phyloP scores from a whole-genome alignment of 2,113 vertebrate species.

The Spea multiplicata region DNA sequence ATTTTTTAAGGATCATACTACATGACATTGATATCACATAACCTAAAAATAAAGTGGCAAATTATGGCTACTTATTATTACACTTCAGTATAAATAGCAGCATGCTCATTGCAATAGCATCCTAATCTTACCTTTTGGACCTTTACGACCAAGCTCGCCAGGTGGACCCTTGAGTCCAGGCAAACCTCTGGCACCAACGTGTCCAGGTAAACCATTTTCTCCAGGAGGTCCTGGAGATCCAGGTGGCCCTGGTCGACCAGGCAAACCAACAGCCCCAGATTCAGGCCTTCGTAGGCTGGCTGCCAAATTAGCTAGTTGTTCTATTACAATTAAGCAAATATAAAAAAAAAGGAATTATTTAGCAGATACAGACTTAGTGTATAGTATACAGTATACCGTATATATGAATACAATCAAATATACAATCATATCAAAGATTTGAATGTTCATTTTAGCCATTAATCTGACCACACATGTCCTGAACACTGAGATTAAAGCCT shows the following conservation, averaged over 20 bases:
- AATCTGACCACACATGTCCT: too few species aligned
- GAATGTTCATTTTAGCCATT: too few species aligned
- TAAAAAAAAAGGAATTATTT: background rate
- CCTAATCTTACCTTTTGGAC: conserved; percentile 83
- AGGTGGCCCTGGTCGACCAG: conserved; percentile 85
- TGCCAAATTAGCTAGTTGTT: conserved; percentile 91
- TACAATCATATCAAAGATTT: too few species aligned
- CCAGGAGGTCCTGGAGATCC: conserved; percentile 81
- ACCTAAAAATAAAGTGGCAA: background rate
- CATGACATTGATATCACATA: too few species aligned
- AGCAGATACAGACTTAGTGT: too few species aligned
- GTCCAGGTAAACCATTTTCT: conserved; percentile 90
- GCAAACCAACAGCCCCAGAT: conserved; percentile 83
- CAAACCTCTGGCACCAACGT: conserved; percentile 84
- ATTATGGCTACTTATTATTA: background rate
- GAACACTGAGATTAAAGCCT: too few species aligned
- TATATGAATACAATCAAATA: too few species aligned
- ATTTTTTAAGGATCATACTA: too few species aligned
- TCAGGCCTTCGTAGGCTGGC: conserved; percentile 91
- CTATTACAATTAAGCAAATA: conserved; percentile 61
- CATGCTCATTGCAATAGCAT: background rate
- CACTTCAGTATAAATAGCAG: background rate
- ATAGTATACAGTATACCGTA: too few species aligned
- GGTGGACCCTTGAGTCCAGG: conserved; percentile 92
- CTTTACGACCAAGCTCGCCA: conserved; percentile 79